Base-by-base conservation (phyloP, 2,888 invertebrate species). In the Philereme transversata region DNA sequence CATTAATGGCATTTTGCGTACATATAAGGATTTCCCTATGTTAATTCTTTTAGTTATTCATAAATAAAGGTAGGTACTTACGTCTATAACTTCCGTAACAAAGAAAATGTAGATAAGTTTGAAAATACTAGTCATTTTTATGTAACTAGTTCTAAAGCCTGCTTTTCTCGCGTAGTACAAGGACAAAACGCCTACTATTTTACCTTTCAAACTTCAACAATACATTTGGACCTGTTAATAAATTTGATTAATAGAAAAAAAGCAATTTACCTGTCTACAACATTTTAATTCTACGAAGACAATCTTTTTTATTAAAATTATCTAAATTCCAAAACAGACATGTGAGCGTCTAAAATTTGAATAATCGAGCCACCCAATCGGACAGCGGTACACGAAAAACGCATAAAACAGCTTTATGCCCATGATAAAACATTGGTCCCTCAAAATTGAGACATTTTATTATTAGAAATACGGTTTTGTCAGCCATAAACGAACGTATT, bases 401-500 rank as follows among this genome's bases (percentile, higher is more conserved):
- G 52, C 62, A 69, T 67, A 64, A 68, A 68, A 68, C 79, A 76
- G 83, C 83, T 88, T 89, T 88, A 89, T 81, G 78, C 62, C 79
- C 70, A 75, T 77, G 79, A 90, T 91, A 89, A 88, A 90, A 88
- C 88, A 87, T 86, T 81, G 86, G 79, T 82, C 83, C 80, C 82
- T 78, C 86, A 81, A 86, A 89, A 90, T 90, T 89, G 88, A 89
- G 90, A 86, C 86, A 81, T 89, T 91, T 91, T 91, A 89, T 89
- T 90, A 88, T 90, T 89, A 89, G 89, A 85, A 87, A 90, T 88
- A 89, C 87, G 85, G 86, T 90, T 90, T 90, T 85, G 87, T 88
- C 84, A 80, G 87, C 86, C 87, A 81, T 90, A 90, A 90, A 90
- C 77, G 79, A 79, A 75, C 81, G 81, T 78, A 76, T 78, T 81